Conservation (phyloP, 2,113 vertebrate species). For the Machaerirhynchus nigripectus region DNA sequence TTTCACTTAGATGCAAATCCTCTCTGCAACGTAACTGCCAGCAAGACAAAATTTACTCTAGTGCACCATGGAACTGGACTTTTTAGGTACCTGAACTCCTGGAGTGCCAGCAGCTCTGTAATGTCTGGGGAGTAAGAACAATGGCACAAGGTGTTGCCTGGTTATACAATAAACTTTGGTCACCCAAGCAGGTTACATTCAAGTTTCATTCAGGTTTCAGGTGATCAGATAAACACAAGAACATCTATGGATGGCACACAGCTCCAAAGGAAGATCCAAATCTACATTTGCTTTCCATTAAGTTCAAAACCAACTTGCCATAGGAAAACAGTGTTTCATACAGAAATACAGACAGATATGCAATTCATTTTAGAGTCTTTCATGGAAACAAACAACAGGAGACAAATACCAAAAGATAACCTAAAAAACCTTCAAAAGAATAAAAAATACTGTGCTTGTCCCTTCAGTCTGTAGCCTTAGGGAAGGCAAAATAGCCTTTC, state of each 20-base stretch:
- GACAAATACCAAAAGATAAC: constrained; percentile 21
- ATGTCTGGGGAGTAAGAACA: neutral
- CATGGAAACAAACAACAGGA: neutral
- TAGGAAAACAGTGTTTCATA: neutral
- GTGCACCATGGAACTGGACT: neutral
- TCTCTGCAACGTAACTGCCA: neutral
- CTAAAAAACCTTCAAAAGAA: constrained; percentile 13
- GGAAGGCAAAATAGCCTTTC: neutral
- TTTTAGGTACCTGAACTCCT: neutral
- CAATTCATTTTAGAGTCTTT: neutral
- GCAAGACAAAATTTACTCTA: neutral
- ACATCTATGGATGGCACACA: neutral
- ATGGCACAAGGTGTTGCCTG: neutral
- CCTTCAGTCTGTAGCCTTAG: neutral
- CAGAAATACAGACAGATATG: neutral
- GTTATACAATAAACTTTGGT: neutral
- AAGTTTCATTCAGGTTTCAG: neutral
- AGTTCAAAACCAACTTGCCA: neutral
- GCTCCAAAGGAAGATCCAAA: neutral
- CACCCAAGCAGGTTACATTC: neutral
- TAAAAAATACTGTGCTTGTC: neutral
- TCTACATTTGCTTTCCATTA: neutral
- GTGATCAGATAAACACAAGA: neutral
- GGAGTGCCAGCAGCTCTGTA: neutral
- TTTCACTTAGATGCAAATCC: neutral